These are phyloP conservation scores for Steromphala cineraria DNA, from an alignment of 2,888 invertebrate genomes.

Conservation along the genomic window DNA sequence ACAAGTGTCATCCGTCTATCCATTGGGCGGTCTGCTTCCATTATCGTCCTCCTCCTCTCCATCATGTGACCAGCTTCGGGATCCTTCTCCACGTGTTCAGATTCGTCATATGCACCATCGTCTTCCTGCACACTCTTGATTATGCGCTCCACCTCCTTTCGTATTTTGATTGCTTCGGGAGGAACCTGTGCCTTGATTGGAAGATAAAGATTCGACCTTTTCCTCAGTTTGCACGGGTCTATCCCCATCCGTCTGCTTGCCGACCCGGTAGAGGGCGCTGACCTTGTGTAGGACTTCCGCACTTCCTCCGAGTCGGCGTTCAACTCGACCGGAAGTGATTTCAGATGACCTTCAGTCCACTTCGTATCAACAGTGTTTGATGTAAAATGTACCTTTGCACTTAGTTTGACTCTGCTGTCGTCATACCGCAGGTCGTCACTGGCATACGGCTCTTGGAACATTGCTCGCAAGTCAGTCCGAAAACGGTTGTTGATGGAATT, in stretches of 20 bases:
- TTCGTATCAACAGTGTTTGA: constrained; percentile 56
- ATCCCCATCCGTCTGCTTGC: constrained; percentile 41
- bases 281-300: constrained; percentile 57
- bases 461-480: constrained; percentile 65
- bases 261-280: constrained; percentile 57
- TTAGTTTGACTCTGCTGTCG: constrained; percentile 53
- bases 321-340: constrained; percentile 45
- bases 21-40: not conserved
- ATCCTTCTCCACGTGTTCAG: not conserved
- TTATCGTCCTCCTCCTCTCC: not conserved
- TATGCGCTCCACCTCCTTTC: constrained; percentile 64
- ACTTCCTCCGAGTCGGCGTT: constrained; percentile 65
- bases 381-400: constrained; percentile 62
- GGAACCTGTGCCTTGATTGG: constrained; percentile 61
- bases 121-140: constrained; percentile 59
- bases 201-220: constrained; percentile 58
- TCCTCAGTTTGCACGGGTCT: constrained; percentile 47
- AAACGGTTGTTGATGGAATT: constrained; percentile 66
- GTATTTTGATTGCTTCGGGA: constrained; percentile 58
- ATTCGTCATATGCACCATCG: constrained; percentile 50
- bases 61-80: not conserved
- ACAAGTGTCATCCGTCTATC: not conserved
- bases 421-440: constrained; percentile 51
- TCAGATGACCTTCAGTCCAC: constrained; percentile 51
- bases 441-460: constrained; percentile 68